Conservation (phyloP, 2,888 invertebrate genomes). For the Cryptocephalus primarius region DNA sequence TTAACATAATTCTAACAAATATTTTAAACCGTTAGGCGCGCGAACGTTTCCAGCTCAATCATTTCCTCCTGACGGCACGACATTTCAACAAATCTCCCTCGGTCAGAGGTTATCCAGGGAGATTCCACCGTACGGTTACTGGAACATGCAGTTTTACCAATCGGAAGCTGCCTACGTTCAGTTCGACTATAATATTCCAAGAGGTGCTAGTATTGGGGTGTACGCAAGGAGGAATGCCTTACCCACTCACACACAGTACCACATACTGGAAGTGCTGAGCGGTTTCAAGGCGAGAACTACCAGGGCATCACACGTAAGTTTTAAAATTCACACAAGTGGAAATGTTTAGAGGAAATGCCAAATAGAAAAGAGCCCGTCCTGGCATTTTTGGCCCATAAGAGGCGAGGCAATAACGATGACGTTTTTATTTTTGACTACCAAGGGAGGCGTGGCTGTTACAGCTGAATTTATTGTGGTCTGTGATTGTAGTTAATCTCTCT, state of each 20-base stretch:
- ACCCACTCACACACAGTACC: constrained; percentile 94
- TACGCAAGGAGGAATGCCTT: constrained; percentile 89
- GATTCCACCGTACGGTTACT: constrained; percentile 89
- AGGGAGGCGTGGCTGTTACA: too few relatives aligned
- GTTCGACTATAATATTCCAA: constrained; percentile 87
- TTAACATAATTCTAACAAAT: too few relatives aligned
- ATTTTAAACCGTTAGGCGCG: constrained; percentile 49
- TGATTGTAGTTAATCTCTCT: too few relatives aligned
- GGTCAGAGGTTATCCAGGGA: constrained; percentile 80
- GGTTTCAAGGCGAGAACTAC: constrained; percentile 80
- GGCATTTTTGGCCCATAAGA: background rate
- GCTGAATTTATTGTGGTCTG: too few relatives aligned
- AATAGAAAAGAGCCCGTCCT: too few relatives aligned
- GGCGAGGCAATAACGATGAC: too few relatives aligned
- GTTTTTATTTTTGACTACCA: background rate
- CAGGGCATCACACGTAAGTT: constrained; percentile 77
- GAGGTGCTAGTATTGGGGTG: constrained; percentile 87
- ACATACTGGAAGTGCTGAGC: constrained; percentile 86
- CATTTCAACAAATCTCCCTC: constrained; percentile 80
- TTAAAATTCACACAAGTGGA: background rate
- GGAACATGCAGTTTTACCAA: constrained; percentile 96
- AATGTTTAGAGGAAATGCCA: too few relatives aligned
- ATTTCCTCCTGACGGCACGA: constrained; percentile 87
- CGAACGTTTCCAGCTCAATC: constrained; percentile 82
- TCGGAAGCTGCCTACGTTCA: constrained; percentile 87